phyloP scores from a whole-genome alignment of 30 jellyfish, hydroid and myxozoan species.

The Nemopilema nomurai region DNA sequence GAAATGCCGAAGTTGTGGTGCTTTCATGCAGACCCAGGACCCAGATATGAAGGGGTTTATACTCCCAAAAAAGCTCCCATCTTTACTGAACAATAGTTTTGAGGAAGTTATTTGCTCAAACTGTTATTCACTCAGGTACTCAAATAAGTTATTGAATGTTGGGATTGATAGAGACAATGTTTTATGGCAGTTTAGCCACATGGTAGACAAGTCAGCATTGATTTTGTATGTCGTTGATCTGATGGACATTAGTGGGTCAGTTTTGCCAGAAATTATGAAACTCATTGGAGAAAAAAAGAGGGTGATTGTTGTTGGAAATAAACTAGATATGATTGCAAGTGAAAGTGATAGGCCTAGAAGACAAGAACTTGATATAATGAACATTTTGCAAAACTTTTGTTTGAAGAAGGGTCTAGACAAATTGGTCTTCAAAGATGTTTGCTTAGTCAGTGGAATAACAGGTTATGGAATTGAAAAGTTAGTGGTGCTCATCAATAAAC shows the following conservation, averaged over 20 bases:
- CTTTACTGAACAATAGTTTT: constrained; percentile 24
- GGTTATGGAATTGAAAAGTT: constrained; percentile 83
- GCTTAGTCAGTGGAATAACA: constrained; percentile 82
- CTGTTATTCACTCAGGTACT: constrained; percentile 58
- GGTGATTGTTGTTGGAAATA: constrained; percentile 81
- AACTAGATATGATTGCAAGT: constrained; percentile 76
- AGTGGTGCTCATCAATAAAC: constrained; percentile 58
- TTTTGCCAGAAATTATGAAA: constrained; percentile 45
- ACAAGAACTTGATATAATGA: constrained; percentile 59
- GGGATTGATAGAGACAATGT: constrained; percentile 48
- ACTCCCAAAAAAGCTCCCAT: constrained; percentile 41
- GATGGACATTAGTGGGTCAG: constrained; percentile 75
- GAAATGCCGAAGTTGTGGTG: constrained; percentile 84
- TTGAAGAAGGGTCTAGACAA: constrained; percentile 52
- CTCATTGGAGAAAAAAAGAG: constrained; percentile 72
- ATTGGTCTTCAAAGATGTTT: constrained; percentile 64
- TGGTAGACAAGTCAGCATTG: constrained; percentile 56
- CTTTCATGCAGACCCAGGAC: constrained; percentile 69
- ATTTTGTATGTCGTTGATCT: constrained; percentile 84
- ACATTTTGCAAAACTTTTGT: constrained; percentile 49
- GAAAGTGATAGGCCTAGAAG: constrained; percentile 64
- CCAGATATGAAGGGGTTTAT: constrained; percentile 59
- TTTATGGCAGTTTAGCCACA: constrained; percentile 54
- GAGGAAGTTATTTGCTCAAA: constrained; percentile 59
- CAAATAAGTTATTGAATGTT: constrained; percentile 14